Percentiles rank a stretch among this genome's conserved stretches.
phyloP scores from a whole-genome alignment of 2,888 invertebrate species.

The Bugula neritina region DNA sequence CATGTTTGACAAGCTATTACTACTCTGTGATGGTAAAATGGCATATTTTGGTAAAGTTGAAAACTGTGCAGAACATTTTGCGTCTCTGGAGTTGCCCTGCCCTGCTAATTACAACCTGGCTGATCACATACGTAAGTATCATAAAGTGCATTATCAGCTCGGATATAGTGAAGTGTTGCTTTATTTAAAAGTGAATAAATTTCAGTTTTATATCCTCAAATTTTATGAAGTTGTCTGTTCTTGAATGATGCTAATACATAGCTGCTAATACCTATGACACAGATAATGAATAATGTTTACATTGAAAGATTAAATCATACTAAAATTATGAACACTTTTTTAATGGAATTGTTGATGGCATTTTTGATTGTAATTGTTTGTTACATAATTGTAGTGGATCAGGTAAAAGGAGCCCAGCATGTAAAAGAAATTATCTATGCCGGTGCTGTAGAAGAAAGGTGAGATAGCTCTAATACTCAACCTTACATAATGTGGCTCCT shows the following conservation, averaged over 20 bases:
- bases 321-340: no score
- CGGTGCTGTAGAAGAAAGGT: not conserved
- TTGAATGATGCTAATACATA: no score
- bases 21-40: slow-evolving; percentile 58
- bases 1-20: slow-evolving; percentile 70
- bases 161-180: not conserved
- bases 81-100: slow-evolving; percentile 65
- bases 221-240: no score
- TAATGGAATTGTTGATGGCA: no score
- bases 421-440: not conserved
- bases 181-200: not conserved
- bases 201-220: no score
- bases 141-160: not conserved
- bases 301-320: no score
- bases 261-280: not conserved
- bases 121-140: slow-evolving; percentile 57
- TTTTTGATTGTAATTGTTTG: no score
- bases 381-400: not conserved
- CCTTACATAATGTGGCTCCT: not conserved
- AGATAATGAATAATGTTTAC: not conserved
- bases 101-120: slow-evolving; percentile 76
- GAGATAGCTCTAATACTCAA: no score
- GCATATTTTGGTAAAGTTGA: slow-evolving; percentile 71
- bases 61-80: slow-evolving; percentile 68
- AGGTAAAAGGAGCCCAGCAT: not conserved